phyloP scores from a whole-genome alignment of 2,113 vertebrate genomes.

The Callithrix jacchus region DNA sequence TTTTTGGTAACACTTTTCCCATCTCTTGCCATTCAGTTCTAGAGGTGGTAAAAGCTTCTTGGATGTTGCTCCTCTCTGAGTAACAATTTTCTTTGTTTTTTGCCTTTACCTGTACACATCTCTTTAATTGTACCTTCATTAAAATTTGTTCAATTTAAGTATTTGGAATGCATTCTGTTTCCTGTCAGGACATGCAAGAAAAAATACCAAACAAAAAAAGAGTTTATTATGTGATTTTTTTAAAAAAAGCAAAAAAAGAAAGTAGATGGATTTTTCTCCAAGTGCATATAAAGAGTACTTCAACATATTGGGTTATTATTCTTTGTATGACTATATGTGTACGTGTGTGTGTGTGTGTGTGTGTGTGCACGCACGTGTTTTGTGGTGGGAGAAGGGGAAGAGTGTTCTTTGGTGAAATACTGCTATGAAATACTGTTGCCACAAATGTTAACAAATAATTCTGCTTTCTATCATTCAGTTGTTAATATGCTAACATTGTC shows the following conservation, averaged over 20 bases:
- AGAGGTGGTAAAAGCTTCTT: neutral
- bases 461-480: neutral
- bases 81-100: neutral
- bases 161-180: neutral
- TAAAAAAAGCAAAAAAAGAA: neutral
- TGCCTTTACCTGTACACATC: neutral
- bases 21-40: neutral
- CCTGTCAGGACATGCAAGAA: neutral
- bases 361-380: neutral
- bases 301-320: neutral
- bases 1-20: neutral
- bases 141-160: neutral
- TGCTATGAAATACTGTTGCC: neutral
- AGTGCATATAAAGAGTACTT: neutral
- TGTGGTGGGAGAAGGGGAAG: neutral
- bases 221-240: neutral
- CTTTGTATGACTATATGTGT: neutral
- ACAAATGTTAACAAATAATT: neutral
- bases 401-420: neutral
- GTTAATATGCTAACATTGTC: neutral
- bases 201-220: neutral
- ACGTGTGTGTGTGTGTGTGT: no score
- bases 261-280: neutral
- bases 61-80: neutral
- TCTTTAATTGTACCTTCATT: neutral